Conservation (phyloP, 2,888 invertebrate species). For the Drosophila nigricruria region DNA sequence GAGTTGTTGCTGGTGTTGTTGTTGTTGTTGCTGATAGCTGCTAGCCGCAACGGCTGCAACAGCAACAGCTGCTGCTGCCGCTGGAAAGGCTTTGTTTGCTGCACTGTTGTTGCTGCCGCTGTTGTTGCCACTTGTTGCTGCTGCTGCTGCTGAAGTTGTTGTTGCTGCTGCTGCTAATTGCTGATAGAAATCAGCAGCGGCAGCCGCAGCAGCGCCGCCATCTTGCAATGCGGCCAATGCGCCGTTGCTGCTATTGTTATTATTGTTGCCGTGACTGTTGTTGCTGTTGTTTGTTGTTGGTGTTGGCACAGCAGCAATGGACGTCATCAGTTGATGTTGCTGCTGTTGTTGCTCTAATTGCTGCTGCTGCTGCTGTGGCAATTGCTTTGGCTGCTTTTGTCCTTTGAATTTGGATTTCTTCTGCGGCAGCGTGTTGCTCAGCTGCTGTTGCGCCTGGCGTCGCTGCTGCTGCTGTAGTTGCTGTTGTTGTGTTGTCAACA, state of each 20-base stretch:
- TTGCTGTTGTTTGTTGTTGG: conserved; percentile 39
- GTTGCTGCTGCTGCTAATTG: conserved; percentile 73
- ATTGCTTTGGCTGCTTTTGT: conserved; percentile 83
- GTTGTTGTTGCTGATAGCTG: conserved; percentile 75
- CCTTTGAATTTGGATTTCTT: conserved; percentile 82
- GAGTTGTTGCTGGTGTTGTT: conserved; percentile 66
- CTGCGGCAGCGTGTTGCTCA: conserved; percentile 79
- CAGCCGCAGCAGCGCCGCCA: conserved; percentile 75
- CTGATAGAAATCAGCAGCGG: conserved; percentile 70
- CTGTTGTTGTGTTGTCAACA: conserved; percentile 63
- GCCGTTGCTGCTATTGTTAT: conserved; percentile 55
- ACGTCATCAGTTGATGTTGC: conserved; percentile 69
- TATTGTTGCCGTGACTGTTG: conserved; percentile 44
- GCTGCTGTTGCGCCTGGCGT: conserved; percentile 44
- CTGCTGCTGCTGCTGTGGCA: conserved; percentile 64
- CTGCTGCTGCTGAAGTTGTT: conserved; percentile 26
- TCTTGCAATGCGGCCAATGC: conserved; percentile 70
- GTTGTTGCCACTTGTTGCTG: conserved; percentile 10
- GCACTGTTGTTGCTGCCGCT: conserved; percentile 31
- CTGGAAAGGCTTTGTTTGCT: conserved; percentile 56
- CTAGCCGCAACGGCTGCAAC: conserved; percentile 80
- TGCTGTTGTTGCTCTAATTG: conserved; percentile 51
- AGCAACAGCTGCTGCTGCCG: conserved; percentile 71
- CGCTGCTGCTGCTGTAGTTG: conserved; percentile 52
- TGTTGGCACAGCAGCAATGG: conserved; percentile 66